These are phyloP conservation scores for Apodemus sylvaticus DNA, from an alignment of 2,113 vertebrate genomes.

Conservation along the genomic window DNA sequence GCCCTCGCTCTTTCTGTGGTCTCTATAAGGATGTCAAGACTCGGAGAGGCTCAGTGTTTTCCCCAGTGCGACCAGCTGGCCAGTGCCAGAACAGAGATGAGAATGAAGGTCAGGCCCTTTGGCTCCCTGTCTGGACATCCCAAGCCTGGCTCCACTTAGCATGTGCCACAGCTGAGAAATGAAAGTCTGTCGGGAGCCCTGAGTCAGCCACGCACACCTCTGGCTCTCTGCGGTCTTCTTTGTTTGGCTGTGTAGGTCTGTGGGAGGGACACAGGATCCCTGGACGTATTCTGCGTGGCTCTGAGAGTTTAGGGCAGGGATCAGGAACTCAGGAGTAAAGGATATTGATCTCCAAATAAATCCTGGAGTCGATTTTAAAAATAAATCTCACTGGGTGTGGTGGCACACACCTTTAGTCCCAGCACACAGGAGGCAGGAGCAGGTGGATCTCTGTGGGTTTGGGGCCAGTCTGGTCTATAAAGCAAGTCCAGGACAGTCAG, in stretches of 20 bases:
- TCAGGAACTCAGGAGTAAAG: not conserved
- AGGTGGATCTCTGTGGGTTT: not conserved
- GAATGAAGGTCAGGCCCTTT: not conserved
- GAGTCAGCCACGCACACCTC: not conserved
- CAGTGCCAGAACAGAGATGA: not conserved
- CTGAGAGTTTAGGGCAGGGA: not conserved
- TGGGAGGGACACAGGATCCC: not conserved
- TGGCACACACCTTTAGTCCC: not conserved
- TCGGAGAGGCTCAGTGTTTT: not conserved
- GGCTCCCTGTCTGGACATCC: not conserved
- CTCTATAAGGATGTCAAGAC: not conserved
- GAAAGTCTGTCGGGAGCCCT: not conserved
- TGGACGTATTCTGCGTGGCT: not conserved
- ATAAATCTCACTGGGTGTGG: not conserved
- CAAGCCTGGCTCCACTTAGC: not conserved
- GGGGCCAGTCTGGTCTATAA: not conserved
- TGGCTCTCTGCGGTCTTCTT: not conserved
- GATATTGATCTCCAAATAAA: not conserved
- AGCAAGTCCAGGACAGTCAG: not conserved
- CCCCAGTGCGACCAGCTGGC: not conserved
- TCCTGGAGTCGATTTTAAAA: conserved; percentile 58
- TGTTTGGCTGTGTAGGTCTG: not conserved
- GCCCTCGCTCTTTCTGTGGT: not conserved
- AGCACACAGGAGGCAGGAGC: not conserved
- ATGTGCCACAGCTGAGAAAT: not conserved